Percentiles rank a stretch among this genome's conserved stretches.
Evolutionary conservation across 2,797 vertebrate genomes (phyloP).

Genomic region (Leucoraja ocellata): DNA sequence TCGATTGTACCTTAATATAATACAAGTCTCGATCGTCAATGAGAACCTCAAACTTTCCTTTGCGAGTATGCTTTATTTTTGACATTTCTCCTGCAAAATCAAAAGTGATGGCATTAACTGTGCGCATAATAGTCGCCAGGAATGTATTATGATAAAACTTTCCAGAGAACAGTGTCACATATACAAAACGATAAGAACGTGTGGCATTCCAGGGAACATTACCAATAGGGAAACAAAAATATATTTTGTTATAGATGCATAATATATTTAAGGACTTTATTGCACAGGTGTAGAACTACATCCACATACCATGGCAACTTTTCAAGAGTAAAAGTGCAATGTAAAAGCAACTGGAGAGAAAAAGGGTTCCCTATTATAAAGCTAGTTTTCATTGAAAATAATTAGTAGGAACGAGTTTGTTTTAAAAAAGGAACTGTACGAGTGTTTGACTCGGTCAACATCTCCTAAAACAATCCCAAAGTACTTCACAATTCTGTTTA

Average conservation of each 20-base stretch:
- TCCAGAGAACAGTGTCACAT: not conserved
- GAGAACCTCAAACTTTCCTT: slow-evolving; percentile 65
- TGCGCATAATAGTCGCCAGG: not conserved
- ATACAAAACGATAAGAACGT: too few relatives aligned
- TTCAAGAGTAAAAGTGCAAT: too few relatives aligned
- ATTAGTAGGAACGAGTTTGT: too few relatives aligned
- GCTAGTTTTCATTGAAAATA: not conserved
- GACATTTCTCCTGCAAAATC: slow-evolving; percentile 64
- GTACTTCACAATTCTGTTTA: not conserved
- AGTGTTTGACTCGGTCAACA: not conserved
- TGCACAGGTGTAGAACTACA: too few relatives aligned
- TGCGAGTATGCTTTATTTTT: slow-evolving; percentile 53
- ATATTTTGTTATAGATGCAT: not conserved
- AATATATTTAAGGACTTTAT: not conserved
- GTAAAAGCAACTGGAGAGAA: not conserved
- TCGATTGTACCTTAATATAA: slow-evolving; percentile 63
- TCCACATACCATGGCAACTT: too few relatives aligned
- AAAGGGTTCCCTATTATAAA: too few relatives aligned
- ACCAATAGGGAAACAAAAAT: not conserved
- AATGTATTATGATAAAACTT: not conserved
- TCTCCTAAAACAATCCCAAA: not conserved
- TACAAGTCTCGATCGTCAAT: slow-evolving; percentile 62
- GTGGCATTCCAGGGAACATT: too few relatives aligned
- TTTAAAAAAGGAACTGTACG: not conserved
- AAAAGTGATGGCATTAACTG: slow-evolving; percentile 22